Percentiles rank a stretch among this genome's conserved stretches.
Conservation (phyloP, 2,797 vertebrate species). For the Sarcophilus harrisii region DNA sequence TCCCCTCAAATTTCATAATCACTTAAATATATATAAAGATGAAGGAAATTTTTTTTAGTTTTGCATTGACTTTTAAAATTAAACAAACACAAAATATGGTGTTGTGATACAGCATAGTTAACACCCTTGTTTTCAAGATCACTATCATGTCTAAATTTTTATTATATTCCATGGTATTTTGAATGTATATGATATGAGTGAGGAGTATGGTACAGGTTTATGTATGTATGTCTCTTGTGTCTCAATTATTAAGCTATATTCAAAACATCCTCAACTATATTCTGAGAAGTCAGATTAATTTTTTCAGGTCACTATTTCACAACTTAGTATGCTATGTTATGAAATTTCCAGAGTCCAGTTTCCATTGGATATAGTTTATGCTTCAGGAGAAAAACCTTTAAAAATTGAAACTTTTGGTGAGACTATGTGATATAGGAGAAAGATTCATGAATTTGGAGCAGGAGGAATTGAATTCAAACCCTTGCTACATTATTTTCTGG, state of each 20-base stretch:
- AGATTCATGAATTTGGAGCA: background rate
- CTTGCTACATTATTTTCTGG: background rate
- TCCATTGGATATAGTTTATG: background rate
- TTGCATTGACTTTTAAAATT: background rate
- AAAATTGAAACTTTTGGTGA: background rate
- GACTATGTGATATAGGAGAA: background rate
- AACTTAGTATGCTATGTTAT: background rate
- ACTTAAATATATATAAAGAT: constrained; percentile 30
- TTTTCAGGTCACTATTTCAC: background rate
- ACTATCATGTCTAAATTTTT: constrained; percentile 9
- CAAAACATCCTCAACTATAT: background rate
- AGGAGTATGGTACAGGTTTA: background rate
- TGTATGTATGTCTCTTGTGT: background rate
- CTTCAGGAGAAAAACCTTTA: background rate
- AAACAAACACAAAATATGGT: constrained; percentile 10
- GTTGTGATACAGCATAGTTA: constrained; percentile 10
- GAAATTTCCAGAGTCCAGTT: fast-evolving
- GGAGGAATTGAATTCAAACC: background rate
- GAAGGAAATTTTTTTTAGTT: constrained; percentile 1
- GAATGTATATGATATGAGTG: background rate
- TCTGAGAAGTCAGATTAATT: background rate
- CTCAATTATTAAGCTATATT: background rate
- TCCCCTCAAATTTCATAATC: constrained; percentile 22
- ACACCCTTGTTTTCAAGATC: constrained; percentile 22
- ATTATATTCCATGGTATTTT: background rate